Conservation (phyloP, 2,888 invertebrate species). For the Synanthedon formicaeformis region DNA sequence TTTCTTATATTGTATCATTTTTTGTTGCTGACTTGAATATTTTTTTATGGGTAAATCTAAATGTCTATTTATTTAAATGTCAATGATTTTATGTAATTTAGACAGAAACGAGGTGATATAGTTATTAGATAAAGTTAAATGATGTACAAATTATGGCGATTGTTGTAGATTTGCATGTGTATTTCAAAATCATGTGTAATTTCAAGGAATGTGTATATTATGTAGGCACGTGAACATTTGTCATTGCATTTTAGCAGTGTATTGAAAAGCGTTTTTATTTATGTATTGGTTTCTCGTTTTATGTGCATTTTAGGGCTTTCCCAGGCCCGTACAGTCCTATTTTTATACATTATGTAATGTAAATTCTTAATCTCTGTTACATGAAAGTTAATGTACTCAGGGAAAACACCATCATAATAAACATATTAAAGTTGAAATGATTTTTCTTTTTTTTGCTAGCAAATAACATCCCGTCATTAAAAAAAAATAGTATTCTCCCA, state of each 20-base stretch:
- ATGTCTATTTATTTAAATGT: conserved; percentile 46
- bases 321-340: conserved; percentile 65
- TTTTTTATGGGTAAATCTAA: conserved; percentile 23
- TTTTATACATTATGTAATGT: conserved; percentile 63
- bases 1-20: conserved; percentile 48
- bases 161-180: conserved; percentile 50
- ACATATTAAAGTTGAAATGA: conserved; percentile 52
- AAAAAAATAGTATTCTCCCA: too few species aligned
- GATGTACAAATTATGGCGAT: conserved; percentile 61
- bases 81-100: conserved; percentile 27
- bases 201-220: conserved; percentile 42
- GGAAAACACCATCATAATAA: conserved; percentile 61
- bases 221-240: conserved; percentile 43
- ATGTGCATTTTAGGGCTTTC: conserved; percentile 61
- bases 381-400: conserved; percentile 58
- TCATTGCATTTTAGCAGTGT: conserved; percentile 68
- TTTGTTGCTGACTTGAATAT: conserved; percentile 44
- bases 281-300: conserved; percentile 60
- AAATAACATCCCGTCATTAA: too few species aligned
- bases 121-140: conserved; percentile 31
- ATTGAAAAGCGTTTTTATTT: conserved; percentile 26
- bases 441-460: not conserved
- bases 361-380: conserved; percentile 65
- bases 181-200: conserved; percentile 62
- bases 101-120: conserved; percentile 54